phyloP scores from a whole-genome alignment of 2,797 vertebrate species.

The Rhinella marina region DNA sequence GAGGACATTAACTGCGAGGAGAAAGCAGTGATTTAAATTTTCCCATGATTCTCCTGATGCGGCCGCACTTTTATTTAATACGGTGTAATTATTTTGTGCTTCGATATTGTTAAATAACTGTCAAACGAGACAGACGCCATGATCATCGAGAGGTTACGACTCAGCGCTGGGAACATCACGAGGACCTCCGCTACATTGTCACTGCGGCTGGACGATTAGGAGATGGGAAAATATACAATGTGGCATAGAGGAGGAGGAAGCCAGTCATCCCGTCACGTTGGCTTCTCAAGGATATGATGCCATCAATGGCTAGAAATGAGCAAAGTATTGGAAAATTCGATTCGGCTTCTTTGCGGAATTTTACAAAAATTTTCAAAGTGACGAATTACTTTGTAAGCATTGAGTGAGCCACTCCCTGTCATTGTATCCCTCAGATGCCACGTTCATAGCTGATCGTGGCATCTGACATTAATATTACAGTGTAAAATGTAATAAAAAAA shows the following conservation, averaged over 20 bases:
- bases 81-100: slow-evolving; percentile 52
- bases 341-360: no score
- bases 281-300: neutral
- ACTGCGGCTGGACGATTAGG: neutral
- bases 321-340: no score
- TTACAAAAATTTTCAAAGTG: no score
- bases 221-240: neutral
- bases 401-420: no score
- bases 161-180: neutral
- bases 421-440: no score
- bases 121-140: slow-evolving; percentile 7
- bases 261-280: neutral
- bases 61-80: slow-evolving; percentile 47
- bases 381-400: no score
- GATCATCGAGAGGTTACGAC: slow-evolving; percentile 12
- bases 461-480: no score
- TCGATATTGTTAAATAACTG: slow-evolving; percentile 45
- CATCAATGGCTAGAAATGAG: neutral
- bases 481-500: no score
- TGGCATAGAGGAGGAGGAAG: neutral
- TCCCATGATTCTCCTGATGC: slow-evolving; percentile 45
- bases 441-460: no score
- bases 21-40: slow-evolving; percentile 55
- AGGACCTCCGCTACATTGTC: neutral
- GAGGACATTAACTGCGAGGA: slow-evolving; percentile 44